These are phyloP conservation scores for Drosophila maculinotata DNA, from an alignment of 2,888 invertebrate genomes.

Conservation along the genomic window DNA sequence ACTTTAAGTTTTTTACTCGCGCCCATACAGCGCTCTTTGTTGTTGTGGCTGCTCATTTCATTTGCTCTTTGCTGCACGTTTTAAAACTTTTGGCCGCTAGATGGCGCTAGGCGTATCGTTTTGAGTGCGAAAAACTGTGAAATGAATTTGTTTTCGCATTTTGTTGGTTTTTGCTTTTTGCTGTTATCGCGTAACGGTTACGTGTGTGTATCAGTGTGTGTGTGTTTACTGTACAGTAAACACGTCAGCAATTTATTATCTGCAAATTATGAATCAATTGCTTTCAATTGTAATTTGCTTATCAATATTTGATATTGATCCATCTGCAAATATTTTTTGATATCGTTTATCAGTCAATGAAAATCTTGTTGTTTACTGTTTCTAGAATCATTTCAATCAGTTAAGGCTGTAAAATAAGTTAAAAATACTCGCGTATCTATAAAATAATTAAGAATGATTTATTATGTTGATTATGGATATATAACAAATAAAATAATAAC, in stretches of 20 bases:
- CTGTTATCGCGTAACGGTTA: slow-evolving; percentile 12
- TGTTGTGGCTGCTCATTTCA: slow-evolving; percentile 2
- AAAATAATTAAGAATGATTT: neutral
- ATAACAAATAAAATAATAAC: neutral
- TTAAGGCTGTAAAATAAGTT: neutral
- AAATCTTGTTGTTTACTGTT: slow-evolving; percentile 15
- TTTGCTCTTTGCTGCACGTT: slow-evolving; percentile 9
- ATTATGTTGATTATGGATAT: too few relatives aligned
- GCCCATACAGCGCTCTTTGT: slow-evolving; percentile 5
- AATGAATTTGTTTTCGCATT: slow-evolving; percentile 1
- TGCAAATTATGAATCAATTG: slow-evolving; percentile 46
- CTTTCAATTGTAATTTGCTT: slow-evolving; percentile 28
- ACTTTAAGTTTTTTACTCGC: slow-evolving; percentile 37
- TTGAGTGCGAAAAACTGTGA: neutral
- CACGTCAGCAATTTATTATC: slow-evolving; percentile 34
- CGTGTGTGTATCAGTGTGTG: slow-evolving; percentile 2
- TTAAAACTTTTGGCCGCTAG: slow-evolving; percentile 44
- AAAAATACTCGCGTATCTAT: neutral
- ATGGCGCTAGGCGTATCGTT: slow-evolving; percentile 59
- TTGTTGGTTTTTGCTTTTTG: neutral
- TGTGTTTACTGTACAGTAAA: neutral
- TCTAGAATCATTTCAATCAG: neutral
- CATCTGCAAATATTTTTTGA: slow-evolving; percentile 11
- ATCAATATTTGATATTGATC: slow-evolving; percentile 11
- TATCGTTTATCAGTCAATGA: slow-evolving; percentile 7